Conservation (phyloP, 1,140 invertebrate species). For the Euborellia annulipes region DNA sequence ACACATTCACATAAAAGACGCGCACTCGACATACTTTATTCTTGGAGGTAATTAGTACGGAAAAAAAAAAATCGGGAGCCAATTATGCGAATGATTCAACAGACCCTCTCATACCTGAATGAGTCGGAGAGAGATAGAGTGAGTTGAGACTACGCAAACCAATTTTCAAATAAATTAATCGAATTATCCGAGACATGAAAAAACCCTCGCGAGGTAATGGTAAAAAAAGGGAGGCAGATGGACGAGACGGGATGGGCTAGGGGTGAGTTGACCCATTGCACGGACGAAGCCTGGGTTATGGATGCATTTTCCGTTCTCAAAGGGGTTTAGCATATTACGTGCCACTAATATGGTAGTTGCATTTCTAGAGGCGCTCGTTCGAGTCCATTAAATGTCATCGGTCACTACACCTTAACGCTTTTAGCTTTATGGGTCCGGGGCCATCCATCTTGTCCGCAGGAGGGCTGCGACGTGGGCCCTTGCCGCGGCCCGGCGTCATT, state of each 20-base stretch:
- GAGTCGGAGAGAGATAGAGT: no score
- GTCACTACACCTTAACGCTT: background rate
- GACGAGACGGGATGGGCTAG: slow-evolving; percentile 1
- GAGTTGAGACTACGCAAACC: background rate
- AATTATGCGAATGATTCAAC: no score
- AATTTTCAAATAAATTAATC: slow-evolving; percentile 15
- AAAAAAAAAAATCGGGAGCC: no score
- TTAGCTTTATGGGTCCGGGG: no score
- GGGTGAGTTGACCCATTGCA: background rate
- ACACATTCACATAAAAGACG: no score
- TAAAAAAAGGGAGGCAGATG: background rate
- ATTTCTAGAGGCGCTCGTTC: slow-evolving; percentile 10
- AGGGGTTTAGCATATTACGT: slow-evolving; percentile 14
- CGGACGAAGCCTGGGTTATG: slow-evolving; percentile 13
- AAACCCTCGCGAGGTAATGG: background rate
- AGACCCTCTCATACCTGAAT: no score
- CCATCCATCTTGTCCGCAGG: no score
- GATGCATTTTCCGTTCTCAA: slow-evolving; percentile 14
- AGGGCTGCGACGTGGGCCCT: no score
- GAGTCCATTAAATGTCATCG: slow-evolving; percentile 8
- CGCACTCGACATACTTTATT: no score
- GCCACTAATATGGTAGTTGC: slow-evolving; percentile 14
- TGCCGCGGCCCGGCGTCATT: no score
- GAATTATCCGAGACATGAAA: slow-evolving; percentile 14
- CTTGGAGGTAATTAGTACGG: no score